These are phyloP conservation scores for Ephialtes manifestator DNA, from an alignment of 2,888 invertebrate genomes.

Conservation along the genomic window DNA sequence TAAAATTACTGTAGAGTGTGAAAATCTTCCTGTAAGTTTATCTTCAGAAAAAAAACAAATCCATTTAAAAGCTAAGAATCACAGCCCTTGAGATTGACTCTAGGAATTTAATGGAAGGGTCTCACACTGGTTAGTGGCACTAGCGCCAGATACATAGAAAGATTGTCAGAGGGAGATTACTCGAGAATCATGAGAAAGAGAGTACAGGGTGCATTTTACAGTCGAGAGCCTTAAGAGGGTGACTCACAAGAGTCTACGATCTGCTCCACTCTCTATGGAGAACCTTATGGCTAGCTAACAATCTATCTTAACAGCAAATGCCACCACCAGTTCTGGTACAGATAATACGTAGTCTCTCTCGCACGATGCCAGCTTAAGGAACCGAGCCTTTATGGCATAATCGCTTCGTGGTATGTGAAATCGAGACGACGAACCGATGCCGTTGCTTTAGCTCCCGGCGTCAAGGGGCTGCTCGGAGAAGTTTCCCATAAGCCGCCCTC, in stretches of 20 bases:
- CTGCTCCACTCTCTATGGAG: slow-evolving; percentile 32
- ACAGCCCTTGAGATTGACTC: slow-evolving; percentile 47
- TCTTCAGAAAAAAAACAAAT: slow-evolving; percentile 10
- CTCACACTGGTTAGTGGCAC: background rate
- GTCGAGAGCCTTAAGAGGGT: slow-evolving; percentile 54
- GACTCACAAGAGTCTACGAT: slow-evolving; percentile 49
- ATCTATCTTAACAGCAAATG: background rate
- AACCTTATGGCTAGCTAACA: slow-evolving; percentile 16
- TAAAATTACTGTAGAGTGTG: slow-evolving; percentile 8
- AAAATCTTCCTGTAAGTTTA: slow-evolving; percentile 19
- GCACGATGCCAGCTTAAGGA: slow-evolving; percentile 20
- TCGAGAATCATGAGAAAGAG: slow-evolving; percentile 48
- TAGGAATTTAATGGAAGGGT: slow-evolving; percentile 46
- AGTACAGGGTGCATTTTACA: slow-evolving; percentile 48
- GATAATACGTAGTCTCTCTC: slow-evolving; percentile 52
- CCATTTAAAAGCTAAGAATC: slow-evolving; percentile 39
- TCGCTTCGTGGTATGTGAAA: slow-evolving; percentile 53
- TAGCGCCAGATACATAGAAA: slow-evolving; percentile 18
- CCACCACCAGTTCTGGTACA: background rate
- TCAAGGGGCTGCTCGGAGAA: slow-evolving; percentile 31
- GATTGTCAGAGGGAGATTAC: slow-evolving; percentile 46
- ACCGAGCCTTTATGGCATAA: slow-evolving; percentile 49
- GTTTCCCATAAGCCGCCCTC: slow-evolving; percentile 54
- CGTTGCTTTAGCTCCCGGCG: background rate
- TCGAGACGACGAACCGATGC: slow-evolving; percentile 38